phyloP scores from a whole-genome alignment of 1,140 invertebrate genomes.

The Plodia interpunctella region DNA sequence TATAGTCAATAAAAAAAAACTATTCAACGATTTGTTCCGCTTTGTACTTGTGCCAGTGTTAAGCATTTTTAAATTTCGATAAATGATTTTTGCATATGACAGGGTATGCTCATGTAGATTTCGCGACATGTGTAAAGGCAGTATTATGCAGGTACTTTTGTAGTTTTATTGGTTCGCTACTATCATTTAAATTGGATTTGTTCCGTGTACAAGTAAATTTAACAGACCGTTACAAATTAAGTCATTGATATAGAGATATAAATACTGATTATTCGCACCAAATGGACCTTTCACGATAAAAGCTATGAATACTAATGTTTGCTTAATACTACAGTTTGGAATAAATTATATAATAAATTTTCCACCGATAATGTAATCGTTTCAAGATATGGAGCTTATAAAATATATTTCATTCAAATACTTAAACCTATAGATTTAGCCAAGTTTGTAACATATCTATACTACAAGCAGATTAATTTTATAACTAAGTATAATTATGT shows the following conservation, averaged over 20 bases:
- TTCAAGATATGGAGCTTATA: too few species aligned
- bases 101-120: constrained; percentile 46
- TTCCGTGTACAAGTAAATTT: constrained; percentile 48
- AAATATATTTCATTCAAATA: too few species aligned
- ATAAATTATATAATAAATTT: too few species aligned
- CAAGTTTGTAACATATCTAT: too few species aligned
- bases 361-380: too few species aligned
- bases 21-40: constrained; percentile 60
- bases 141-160: constrained; percentile 41
- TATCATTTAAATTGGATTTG: constrained; percentile 62
- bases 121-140: constrained; percentile 54
- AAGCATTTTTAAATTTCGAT: constrained; percentile 64
- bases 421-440: too few species aligned
- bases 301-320: constrained; percentile 26
- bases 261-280: constrained; percentile 29
- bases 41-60: constrained; percentile 56
- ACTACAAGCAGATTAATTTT: too few species aligned
- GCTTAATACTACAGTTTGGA: too few species aligned
- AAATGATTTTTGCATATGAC: constrained; percentile 75
- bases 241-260: constrained; percentile 56
- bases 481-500: too few species aligned
- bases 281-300: constrained; percentile 23
- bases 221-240: constrained; percentile 67
- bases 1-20: constrained; percentile 69
- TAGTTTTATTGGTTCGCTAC: constrained; percentile 41